Base-by-base conservation (phyloP, 1,140 invertebrate genomes). In the Brachionus koreanus region DNA sequence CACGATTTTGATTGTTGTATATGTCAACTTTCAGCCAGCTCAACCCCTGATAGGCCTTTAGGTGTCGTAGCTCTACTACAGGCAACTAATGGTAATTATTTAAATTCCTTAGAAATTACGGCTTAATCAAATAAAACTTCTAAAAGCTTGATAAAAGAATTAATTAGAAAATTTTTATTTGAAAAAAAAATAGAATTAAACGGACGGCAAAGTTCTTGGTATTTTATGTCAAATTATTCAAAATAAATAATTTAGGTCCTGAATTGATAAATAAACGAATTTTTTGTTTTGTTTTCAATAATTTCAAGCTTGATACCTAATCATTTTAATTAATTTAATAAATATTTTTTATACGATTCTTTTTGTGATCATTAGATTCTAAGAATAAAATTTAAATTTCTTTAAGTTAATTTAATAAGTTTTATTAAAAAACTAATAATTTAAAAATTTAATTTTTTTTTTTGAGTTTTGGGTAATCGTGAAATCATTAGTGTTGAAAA, bases 1-100 rank as follows among this genome's bases (percentile, higher is more conserved):
- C 83, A 86, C 39, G 93, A 94, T 87, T 97, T 96, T 87, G 94
- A 97, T 87, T 98, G 96, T 90, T 95, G 96, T 67, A 98, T 98
- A 85, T 98, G 96, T 88, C 94, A 93, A 89, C 93, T 94, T 89
- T 94, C 93, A 72, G 93, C 94, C 52, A 91, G 93, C 7, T 94
- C 93, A 84, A 94, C 92, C 0, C 92, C 93, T 85, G 91, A 93
- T 10, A 93, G 95, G 88, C 95, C 95, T 16, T 93, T 98, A 86
- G 95, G 95, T 9, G 89, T 97, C 25, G 94, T 96, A 4, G 94
- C 95, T 77, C 90, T 97, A 69, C 91, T 97, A 65, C 94, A 94
- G 84, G 91, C 94, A 39, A 93, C 93, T 42, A 93, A 93, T 85
- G 87, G 65, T 69, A 39, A 69, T 7, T 65, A 61, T n/a, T 88